A percentile compares a stretch with the other conserved stretches of the same genome.
These are phyloP conservation scores for Limanda limanda DNA, from an alignment of 2,113 vertebrate species.

Conservation along the genomic window DNA sequence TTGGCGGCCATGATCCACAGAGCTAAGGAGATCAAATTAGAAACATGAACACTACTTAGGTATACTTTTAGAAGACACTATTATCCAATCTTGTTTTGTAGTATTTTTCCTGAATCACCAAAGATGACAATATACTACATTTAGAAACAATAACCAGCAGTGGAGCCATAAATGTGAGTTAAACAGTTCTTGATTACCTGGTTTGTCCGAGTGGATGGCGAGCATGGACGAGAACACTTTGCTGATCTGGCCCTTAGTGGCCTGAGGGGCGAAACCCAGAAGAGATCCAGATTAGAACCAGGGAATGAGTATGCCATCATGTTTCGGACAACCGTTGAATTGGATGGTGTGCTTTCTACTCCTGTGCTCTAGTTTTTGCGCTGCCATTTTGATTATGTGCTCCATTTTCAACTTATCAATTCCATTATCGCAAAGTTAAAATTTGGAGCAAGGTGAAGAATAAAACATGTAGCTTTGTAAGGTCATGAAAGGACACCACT, in stretches of 20 bases:
- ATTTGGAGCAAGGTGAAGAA: too few relatives aligned
- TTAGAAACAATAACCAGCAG: background rate
- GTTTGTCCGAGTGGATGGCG: constrained; percentile 95
- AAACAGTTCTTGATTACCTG: constrained; percentile 83
- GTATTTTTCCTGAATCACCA: background rate
- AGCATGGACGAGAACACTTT: constrained; percentile 93
- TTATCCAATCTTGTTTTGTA: background rate
- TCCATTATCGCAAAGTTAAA: too few relatives aligned
- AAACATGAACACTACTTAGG: background rate
- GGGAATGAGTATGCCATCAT: too few relatives aligned
- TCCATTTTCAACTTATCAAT: too few relatives aligned
- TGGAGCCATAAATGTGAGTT: background rate
- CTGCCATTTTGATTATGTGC: too few relatives aligned
- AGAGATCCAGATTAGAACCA: background rate
- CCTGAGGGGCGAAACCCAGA: constrained; percentile 78
- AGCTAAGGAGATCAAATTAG: constrained; percentile 71
- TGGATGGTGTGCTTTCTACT: too few relatives aligned
- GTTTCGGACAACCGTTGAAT: too few relatives aligned
- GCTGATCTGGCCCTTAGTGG: constrained; percentile 87
- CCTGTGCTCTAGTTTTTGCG: too few relatives aligned
- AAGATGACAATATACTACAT: background rate
- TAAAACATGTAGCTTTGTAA: too few relatives aligned
- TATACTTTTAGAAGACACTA: too few relatives aligned
- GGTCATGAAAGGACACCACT: too few relatives aligned
- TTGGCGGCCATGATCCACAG: constrained; percentile 99